Percentiles rank a stretch among this genome's conserved stretches.
phyloP scores from a whole-genome alignment of 2,113 vertebrate species.

The Erythrolamprus reginae region DNA sequence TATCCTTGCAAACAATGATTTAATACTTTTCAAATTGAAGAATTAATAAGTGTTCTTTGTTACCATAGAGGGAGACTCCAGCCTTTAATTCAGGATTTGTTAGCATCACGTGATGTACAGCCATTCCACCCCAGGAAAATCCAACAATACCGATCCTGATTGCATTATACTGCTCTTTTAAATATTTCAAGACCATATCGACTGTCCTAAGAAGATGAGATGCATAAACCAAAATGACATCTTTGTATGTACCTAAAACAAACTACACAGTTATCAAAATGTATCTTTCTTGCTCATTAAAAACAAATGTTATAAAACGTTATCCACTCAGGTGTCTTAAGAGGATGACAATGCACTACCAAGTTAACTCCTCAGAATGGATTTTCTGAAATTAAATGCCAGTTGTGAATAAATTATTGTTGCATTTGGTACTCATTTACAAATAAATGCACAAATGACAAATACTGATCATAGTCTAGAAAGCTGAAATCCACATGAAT shows the following conservation, averaged over 20 bases:
- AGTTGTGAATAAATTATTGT: background rate
- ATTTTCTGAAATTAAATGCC: background rate
- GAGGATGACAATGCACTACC: background rate
- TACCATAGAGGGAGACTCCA: slow-evolving; percentile 88
- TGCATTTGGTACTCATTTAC: background rate
- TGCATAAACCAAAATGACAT: slow-evolving; percentile 44
- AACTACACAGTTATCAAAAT: background rate
- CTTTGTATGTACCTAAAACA: slow-evolving; percentile 25
- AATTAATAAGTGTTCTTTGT: slow-evolving; percentile 44
- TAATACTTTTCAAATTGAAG: slow-evolving; percentile 4
- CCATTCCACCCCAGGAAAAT: slow-evolving; percentile 92
- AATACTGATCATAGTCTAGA: background rate
- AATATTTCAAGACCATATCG: slow-evolving; percentile 76
- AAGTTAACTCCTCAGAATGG: background rate
- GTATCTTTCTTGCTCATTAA: background rate
- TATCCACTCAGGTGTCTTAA: background rate
- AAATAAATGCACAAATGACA: background rate
- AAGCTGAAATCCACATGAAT: background rate
- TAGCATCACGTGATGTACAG: slow-evolving; percentile 80
- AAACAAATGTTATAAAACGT: slow-evolving; percentile 8
- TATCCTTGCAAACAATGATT: slow-evolving; percentile 8
- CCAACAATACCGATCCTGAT: slow-evolving; percentile 78
- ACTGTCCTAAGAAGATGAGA: slow-evolving; percentile 73
- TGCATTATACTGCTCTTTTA: slow-evolving; percentile 75
- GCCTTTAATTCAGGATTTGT: slow-evolving; percentile 78